Percentiles rank a stretch among this genome's conserved stretches.
These are phyloP conservation scores for Cryptomyrus ogoouensis DNA, from an alignment of 2,113 vertebrate species.

Conservation along the genomic window DNA sequence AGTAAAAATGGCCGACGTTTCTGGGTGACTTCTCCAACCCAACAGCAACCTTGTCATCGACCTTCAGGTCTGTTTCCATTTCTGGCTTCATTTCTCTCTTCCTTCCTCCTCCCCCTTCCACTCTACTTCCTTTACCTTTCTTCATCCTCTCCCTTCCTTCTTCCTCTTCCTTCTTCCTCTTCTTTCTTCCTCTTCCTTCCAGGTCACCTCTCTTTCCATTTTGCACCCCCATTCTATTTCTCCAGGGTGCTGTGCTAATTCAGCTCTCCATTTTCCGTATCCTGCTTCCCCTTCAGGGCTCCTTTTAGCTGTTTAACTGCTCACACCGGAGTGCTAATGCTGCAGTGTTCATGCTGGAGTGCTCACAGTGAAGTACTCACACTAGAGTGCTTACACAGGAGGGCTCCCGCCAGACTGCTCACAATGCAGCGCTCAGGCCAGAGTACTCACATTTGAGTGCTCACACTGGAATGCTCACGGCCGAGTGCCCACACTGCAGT, in stretches of 20 bases:
- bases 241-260: constrained; percentile 73
- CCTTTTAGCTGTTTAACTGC: constrained; percentile 42
- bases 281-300: constrained; percentile 62
- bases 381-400: not conserved
- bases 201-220: constrained; percentile 11
- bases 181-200: not conserved
- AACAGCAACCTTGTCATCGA: not conserved
- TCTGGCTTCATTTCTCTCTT: not conserved
- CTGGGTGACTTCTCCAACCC: not conserved
- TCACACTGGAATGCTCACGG: constrained; percentile 8
- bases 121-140: not conserved
- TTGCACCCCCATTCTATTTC: constrained; percentile 47
- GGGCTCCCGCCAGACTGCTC: constrained; percentile 7
- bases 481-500: too few relatives aligned
- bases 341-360: not conserved
- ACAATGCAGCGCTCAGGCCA: constrained; percentile 1
- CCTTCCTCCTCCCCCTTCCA: not conserved
- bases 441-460: too few relatives aligned
- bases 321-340: constrained; percentile 24
- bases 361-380: constrained; percentile 16
- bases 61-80: not conserved
- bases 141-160: not conserved
- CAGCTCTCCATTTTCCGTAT: constrained; percentile 55
- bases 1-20: not conserved
- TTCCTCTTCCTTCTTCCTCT: not conserved